Evolutionary conservation across 2,888 invertebrate genomes (phyloP), one percentile per base, ranked within the genome.

Genomic region (Phoenoteleia sp.): DNA sequence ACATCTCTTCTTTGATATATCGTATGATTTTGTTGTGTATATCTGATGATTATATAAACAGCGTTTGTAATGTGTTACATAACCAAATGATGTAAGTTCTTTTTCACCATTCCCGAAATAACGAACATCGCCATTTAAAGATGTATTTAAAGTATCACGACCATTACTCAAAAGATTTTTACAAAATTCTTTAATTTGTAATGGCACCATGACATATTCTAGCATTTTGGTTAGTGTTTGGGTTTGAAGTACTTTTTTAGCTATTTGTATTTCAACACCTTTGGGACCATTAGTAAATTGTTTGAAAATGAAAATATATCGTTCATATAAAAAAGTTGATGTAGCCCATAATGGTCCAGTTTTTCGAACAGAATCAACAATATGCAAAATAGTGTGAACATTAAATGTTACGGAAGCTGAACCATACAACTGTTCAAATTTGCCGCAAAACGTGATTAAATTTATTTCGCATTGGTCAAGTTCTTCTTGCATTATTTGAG

Each of bases 381-480:
- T n/a, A 60, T 88, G 85, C 11, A 85, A 21, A 9, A 88, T 13
- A 17, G 54, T 58, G 56, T 86, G 85, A 7, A 88, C 54, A 36
- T 87, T 88, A 45, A 76, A 88, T 15, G 88, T 88, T 69, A 86
- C 86, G 21, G 29, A 66, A 9, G 39, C 60, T 33, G 60, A 49
- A 19, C 79, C 76, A 39, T 85, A 88, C n/a, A 74, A 42, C 9
- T n/a, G 45, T 60, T 87, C 71, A 66, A 67, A 85, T n/a, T 67
- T 36, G 7, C 52, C 72, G 25, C 85, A 77, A 54, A 85, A 88
- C 33, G 29, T 23, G 5, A 81, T 29, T 13, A 85, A 58, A 56
- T 87, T 72, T 21, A 54, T 11, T 79, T 87, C 83, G 29, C 85
- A 84, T 60, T 75, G 9, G 15, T 56, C 29, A 7, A 86, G 47